Evolutionary conservation across 2,113 vertebrate species (phyloP), one percentile per base, ranked within the genome.

Genomic region (Ameiurus melas): DNA sequence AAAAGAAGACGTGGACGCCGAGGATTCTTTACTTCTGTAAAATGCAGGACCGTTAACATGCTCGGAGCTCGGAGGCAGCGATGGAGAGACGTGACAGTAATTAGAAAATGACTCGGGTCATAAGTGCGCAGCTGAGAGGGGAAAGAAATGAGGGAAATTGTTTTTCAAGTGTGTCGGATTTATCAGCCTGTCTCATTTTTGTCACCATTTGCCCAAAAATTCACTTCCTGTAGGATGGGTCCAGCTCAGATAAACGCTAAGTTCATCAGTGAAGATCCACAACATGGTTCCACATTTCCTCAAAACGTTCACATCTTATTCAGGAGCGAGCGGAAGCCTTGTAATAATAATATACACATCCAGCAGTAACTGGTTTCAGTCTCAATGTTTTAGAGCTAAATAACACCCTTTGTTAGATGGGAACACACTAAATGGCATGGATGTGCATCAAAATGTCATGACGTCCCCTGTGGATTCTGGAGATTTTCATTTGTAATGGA

Each of bases 401-500:
- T 84, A 47, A 83, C 75, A 70, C 85, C 70, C 36, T 85, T 89
- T 88, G 82, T 88, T 82, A 75, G 16, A 70, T 68, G 0, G 60
- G 19, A 87, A 87, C 39, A 90, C 30, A 84, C 66, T 88, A 88
- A 88, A 90, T 83, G 78, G 83, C 77, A 86, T 58, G n/a, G 58
- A 81, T 85, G 86, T 27, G 77, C 58, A 87, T 86, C 77, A 90
- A 73, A 90, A 89, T 79, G 89, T 89, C 90, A 92, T 36, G 68
- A 86, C 81, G 80, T 84, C 85, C 88, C 70, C 85, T 64, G 87
- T 73, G 88, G 89, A 86, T 84, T 51, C 27, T 17, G 39, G 25
- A 87, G 85, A 89, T 88, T 89, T 87, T 91, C 83, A 58, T 60
- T 79, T 68, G 85, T 90, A 91, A 91, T 86, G 75, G 89, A 91